Conservation (phyloP, 1,140 invertebrate species). For the Leptestheria dahalacensis region DNA sequence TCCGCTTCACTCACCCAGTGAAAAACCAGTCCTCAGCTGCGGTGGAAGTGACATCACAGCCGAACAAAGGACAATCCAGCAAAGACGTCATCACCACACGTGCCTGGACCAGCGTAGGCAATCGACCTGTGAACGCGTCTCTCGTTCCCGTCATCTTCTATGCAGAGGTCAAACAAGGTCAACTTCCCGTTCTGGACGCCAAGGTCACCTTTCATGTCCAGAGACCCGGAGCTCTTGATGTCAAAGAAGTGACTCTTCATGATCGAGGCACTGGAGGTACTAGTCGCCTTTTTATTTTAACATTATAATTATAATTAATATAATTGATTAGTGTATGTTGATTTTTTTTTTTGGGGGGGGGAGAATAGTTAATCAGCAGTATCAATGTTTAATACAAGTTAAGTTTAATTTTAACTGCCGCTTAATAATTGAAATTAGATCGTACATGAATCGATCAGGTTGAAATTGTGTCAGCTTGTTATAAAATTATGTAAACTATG, state of each 20-base stretch:
- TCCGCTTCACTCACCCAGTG: constrained; percentile 21
- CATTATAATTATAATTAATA: too few species aligned
- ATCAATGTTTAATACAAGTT: too few species aligned
- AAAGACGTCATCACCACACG: neutral
- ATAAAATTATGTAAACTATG: too few species aligned
- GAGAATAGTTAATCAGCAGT: too few species aligned
- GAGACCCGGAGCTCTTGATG: neutral
- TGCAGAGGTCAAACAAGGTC: constrained; percentile 11
- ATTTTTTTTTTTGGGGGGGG: too few species aligned
- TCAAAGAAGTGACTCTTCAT: neutral
- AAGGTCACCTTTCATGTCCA: constrained; percentile 5
- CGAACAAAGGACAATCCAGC: neutral
- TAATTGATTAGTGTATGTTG: too few species aligned
- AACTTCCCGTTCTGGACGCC: constrained; percentile 1
- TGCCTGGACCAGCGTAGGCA: constrained; percentile 3
- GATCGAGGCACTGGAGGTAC: constrained; percentile 13
- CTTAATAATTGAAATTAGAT: too few species aligned
- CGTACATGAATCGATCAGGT: too few species aligned
- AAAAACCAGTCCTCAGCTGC: constrained; percentile 18
- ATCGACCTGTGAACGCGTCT: neutral
- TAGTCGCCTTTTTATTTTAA: too few species aligned
- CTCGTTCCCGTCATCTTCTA: constrained; percentile 6
- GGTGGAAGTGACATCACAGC: constrained; percentile 20
- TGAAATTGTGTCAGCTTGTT: too few species aligned
- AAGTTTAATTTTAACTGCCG: too few species aligned